phyloP scores from a whole-genome alignment of 2,113 vertebrate species.

The Eurystomus gularis region DNA sequence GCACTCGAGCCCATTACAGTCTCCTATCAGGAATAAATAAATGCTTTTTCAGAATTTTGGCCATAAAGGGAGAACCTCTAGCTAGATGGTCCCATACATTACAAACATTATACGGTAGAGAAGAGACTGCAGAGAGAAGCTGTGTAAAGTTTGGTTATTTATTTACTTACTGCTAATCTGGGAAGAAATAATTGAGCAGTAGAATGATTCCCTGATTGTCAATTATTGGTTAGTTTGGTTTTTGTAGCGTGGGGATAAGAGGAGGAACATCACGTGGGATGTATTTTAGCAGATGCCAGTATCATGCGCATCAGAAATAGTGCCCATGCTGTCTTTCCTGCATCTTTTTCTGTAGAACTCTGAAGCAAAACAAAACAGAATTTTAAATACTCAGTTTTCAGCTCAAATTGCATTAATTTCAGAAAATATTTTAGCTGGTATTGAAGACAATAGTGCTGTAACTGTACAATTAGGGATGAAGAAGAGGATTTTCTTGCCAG shows the following conservation, averaged over 20 bases:
- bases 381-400: background rate
- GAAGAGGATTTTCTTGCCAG: background rate
- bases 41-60: background rate
- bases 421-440: background rate
- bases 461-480: background rate
- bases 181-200: background rate
- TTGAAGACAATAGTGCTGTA: background rate
- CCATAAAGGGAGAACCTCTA: background rate
- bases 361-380: background rate
- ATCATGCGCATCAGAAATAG: background rate
- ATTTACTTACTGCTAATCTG: background rate
- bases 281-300: background rate
- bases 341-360: background rate
- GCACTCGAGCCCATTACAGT: background rate
- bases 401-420: background rate
- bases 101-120: background rate
- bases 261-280: background rate
- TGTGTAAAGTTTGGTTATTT: background rate
- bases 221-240: background rate
- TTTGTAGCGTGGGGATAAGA: background rate
- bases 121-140: background rate
- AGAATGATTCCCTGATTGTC: background rate
- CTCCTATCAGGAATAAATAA: background rate
- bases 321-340: background rate
- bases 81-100: rapidly evolving